Percentiles rank a stretch among this genome's conserved stretches.
Evolutionary conservation across 1,140 invertebrate genomes (phyloP).

Genomic region (Xylocopa sonorina): DNA sequence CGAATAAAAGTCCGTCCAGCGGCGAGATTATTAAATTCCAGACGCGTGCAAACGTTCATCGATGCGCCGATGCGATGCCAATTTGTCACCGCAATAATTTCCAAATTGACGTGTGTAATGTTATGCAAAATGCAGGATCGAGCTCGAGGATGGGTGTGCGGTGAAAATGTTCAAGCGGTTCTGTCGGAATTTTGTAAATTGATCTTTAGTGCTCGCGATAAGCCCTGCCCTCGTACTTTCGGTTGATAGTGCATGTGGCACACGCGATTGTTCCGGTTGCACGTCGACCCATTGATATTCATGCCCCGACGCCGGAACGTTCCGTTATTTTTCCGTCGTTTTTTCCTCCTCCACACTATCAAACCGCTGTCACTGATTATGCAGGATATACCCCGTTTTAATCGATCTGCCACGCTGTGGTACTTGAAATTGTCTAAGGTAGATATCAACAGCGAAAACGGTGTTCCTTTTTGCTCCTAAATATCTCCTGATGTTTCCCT

Average conservation of each 20-base stretch:
- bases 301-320: neutral
- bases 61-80: no score
- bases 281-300: conserved; percentile 23
- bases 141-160: neutral
- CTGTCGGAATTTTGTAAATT: neutral
- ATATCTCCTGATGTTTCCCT: no score
- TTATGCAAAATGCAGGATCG: neutral
- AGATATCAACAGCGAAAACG: no score
- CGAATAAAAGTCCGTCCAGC: no score
- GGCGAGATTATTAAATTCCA: no score
- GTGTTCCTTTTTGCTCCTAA: no score
- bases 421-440: no score
- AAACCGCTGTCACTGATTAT: neutral
- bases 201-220: neutral
- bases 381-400: neutral
- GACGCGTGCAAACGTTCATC: no score
- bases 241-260: neutral
- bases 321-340: conserved; percentile 6
- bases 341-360: neutral
- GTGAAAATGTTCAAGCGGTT: neutral
- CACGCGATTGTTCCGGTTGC: conserved; percentile 12
- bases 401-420: no score
- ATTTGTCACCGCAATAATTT: no score
- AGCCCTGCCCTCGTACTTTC: neutral
- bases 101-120: no score